phyloP scores from a whole-genome alignment of 1,140 invertebrate genomes.

The Rhopalosiphum maidis region DNA sequence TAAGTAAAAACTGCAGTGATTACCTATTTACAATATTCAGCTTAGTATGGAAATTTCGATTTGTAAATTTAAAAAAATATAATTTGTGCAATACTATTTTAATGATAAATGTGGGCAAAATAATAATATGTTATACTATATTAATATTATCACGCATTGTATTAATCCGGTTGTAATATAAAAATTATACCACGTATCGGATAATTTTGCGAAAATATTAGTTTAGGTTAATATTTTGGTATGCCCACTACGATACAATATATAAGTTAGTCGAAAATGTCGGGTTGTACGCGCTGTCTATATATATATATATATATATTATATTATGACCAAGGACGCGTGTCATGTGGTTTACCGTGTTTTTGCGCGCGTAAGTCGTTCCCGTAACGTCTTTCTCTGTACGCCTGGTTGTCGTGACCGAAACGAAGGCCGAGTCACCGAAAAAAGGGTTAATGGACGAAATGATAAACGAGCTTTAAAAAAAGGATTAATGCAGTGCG shows the following conservation, averaged over 20 bases:
- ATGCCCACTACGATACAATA: background rate
- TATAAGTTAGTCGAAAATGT: background rate
- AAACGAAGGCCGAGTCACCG: slow-evolving; percentile 46
- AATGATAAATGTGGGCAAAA: too few species aligned
- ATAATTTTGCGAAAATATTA: background rate
- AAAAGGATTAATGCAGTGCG: slow-evolving; percentile 46
- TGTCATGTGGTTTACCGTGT: slow-evolving; percentile 21
- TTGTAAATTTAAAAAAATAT: background rate
- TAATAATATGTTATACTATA: too few species aligned
- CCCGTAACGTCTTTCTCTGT: slow-evolving; percentile 36
- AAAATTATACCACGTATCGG: background rate
- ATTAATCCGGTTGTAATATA: background rate
- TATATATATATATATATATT: background rate
- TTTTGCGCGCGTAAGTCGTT: slow-evolving; percentile 42
- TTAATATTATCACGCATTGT: background rate
- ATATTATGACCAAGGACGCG: slow-evolving; percentile 7
- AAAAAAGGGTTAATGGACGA: slow-evolving; percentile 55
- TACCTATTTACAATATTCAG: background rate
- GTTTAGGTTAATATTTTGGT: background rate
- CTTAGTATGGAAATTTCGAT: background rate
- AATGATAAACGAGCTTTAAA: slow-evolving; percentile 57
- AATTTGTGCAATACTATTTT: background rate
- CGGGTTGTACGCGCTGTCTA: background rate
- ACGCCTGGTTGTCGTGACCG: slow-evolving; percentile 32
- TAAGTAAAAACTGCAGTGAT: background rate